Evolutionary conservation across 2,113 vertebrate species (phyloP).

Genomic region (Meles meles): DNA sequence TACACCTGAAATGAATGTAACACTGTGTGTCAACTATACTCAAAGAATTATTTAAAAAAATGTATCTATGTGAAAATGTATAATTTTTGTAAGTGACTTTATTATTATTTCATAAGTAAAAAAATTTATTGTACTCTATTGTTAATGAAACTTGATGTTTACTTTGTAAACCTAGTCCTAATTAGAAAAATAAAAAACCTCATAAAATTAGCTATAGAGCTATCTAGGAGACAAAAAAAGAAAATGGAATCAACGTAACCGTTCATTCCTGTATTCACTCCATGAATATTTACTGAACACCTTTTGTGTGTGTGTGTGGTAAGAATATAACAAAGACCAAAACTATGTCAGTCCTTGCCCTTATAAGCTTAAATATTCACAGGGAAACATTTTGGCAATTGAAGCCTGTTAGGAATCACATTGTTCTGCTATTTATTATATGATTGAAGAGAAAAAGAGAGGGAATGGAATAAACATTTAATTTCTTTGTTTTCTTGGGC

Average conservation of each 20-base stretch:
- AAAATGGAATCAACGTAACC: background rate
- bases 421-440: background rate
- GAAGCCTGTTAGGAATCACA: background rate
- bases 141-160: background rate
- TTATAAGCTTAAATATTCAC: background rate
- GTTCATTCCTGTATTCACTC: background rate
- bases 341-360: background rate
- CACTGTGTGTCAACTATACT: background rate
- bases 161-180: background rate
- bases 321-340: background rate
- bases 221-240: background rate
- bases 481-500: background rate
- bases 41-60: background rate
- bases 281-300: background rate
- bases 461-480: background rate
- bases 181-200: background rate
- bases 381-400: background rate
- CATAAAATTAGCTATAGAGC: background rate
- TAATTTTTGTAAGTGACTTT: background rate
- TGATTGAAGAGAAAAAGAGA: background rate
- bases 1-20: background rate
- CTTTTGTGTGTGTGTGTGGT: background rate
- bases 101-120: slow-evolving; percentile 21
- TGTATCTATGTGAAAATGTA: background rate
- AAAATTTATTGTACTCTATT: background rate